These are phyloP conservation scores for Balearica regulorum DNA, from an alignment of 2,797 vertebrate species.

Conservation along the genomic window DNA sequence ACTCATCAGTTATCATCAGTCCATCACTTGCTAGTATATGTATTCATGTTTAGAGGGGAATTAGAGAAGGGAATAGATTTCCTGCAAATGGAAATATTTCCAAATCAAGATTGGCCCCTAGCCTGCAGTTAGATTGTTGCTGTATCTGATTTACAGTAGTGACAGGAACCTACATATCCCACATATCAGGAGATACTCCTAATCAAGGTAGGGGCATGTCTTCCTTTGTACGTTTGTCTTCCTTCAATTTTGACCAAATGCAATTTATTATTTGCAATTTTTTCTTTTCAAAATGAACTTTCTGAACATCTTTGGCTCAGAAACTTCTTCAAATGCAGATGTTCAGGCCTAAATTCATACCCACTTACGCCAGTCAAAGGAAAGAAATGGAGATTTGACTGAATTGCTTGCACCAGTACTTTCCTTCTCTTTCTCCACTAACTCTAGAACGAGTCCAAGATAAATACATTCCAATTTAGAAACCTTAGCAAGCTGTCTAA, in stretches of 20 bases:
- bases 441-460: not conserved
- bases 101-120: not conserved
- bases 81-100: not conserved
- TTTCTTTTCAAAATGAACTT: not conserved
- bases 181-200: not conserved
- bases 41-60: not conserved
- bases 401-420: not conserved
- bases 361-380: not conserved
- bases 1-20: not conserved
- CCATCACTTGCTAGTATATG: not conserved
- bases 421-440: not conserved
- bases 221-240: not conserved
- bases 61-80: not conserved
- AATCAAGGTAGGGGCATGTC: not conserved
- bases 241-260: not conserved
- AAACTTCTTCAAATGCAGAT: not conserved
- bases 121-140: not conserved
- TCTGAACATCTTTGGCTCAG: not conserved
- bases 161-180: not conserved
- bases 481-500: not conserved
- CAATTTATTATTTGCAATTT: not conserved
- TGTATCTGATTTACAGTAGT: not conserved
- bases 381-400: not conserved
- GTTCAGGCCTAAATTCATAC: not conserved
- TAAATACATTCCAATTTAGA: not conserved